A percentile compares a stretch with the other conserved stretches of the same genome.
phyloP scores from a whole-genome alignment of 2,797 vertebrate genomes.

The Typhlichthys subterraneus region DNA sequence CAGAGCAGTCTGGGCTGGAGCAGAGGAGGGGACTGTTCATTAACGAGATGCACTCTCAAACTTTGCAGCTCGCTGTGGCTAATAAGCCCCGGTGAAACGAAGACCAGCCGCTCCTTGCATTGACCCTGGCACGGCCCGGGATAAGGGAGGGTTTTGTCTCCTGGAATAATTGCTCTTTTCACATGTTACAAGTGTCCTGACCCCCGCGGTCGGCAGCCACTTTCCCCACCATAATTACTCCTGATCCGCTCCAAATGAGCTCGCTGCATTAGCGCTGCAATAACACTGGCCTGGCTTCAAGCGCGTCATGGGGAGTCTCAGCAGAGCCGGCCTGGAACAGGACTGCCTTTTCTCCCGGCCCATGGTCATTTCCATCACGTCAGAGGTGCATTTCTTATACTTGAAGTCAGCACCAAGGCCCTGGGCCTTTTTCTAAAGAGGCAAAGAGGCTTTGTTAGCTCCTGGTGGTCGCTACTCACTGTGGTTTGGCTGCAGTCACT shows the following conservation, averaged over 20 bases:
- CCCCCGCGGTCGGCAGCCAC: slow-evolving; percentile 80
- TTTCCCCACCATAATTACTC: slow-evolving; percentile 82
- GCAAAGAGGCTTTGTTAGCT: slow-evolving; percentile 73
- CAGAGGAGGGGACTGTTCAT: slow-evolving; percentile 73
- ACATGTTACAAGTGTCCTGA: slow-evolving; percentile 87
- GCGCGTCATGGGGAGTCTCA: slow-evolving; percentile 76
- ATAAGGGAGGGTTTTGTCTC: slow-evolving; percentile 85
- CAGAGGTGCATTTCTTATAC: slow-evolving; percentile 80
- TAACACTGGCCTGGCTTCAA: slow-evolving; percentile 79
- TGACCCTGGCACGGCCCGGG: slow-evolving; percentile 78
- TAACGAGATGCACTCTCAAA: slow-evolving; percentile 82
- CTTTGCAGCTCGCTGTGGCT: slow-evolving; percentile 76
- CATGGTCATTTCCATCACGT: slow-evolving; percentile 80
- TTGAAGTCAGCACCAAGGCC: slow-evolving; percentile 76
- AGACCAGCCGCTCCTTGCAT: slow-evolving; percentile 73
- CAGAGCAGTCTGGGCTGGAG: slow-evolving; percentile 61
- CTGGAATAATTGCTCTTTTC: slow-evolving; percentile 87
- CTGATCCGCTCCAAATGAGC: slow-evolving; percentile 84
- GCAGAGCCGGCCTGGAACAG: slow-evolving; percentile 78
- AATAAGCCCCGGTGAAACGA: slow-evolving; percentile 81
- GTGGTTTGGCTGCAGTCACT: slow-evolving; percentile 78
- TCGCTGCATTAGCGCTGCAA: slow-evolving; percentile 79
- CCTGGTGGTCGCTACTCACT: slow-evolving; percentile 67
- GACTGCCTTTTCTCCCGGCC: slow-evolving; percentile 74
- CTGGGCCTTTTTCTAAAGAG: slow-evolving; percentile 62